Evolutionary conservation across 2,113 vertebrate species (phyloP).

Genomic region (Pteronura brasiliensis): DNA sequence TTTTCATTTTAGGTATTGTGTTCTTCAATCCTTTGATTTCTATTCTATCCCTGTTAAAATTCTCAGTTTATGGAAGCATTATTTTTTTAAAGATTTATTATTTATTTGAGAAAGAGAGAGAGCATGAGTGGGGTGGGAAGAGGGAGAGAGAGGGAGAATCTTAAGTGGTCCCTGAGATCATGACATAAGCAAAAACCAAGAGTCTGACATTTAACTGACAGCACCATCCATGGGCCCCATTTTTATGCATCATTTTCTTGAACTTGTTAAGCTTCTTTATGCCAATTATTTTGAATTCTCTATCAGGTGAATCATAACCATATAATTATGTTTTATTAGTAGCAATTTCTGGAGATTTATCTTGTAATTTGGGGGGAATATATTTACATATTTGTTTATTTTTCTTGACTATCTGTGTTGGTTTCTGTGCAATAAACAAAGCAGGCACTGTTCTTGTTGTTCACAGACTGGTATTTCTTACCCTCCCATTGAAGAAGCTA

Average conservation of each 20-base stretch:
- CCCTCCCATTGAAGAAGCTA: neutral
- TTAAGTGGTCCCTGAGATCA: neutral
- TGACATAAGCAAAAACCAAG: neutral
- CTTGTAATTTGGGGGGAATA: neutral
- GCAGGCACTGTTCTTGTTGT: neutral
- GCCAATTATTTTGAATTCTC: neutral
- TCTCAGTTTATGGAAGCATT: neutral
- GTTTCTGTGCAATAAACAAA: neutral
- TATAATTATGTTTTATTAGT: neutral
- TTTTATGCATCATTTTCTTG: neutral
- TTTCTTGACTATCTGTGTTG: neutral
- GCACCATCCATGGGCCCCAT: neutral
- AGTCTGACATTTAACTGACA: neutral
- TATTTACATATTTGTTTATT: neutral
- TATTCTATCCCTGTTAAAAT: neutral
- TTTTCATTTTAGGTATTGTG: neutral
- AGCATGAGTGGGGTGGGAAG: neutral
- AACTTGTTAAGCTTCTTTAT: neutral
- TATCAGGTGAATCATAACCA: neutral
- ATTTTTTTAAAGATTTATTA: neutral
- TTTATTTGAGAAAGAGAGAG: neutral
- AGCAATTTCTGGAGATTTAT: neutral
- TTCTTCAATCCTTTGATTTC: neutral
- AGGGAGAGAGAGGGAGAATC: neutral
- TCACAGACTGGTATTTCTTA: neutral